These are phyloP conservation scores for Coremacera marginata DNA, from an alignment of 2,888 invertebrate species.

Conservation along the genomic window DNA sequence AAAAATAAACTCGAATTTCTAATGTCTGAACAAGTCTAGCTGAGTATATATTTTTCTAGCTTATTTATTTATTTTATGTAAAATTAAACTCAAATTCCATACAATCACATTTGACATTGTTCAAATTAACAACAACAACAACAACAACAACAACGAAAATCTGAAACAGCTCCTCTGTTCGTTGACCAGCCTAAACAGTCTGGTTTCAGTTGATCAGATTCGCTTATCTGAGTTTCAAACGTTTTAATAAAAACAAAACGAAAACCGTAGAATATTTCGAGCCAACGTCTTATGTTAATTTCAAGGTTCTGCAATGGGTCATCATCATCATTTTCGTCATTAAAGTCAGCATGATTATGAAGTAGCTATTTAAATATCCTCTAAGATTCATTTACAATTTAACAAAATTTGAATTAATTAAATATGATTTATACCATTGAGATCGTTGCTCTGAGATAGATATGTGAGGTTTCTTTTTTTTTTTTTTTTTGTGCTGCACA, in stretches of 20 bases:
- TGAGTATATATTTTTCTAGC: too few relatives aligned
- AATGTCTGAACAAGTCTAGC: too few relatives aligned
- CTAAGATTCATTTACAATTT: too few relatives aligned
- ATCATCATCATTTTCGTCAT: conserved; percentile 48
- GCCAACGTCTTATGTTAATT: conserved; percentile 58
- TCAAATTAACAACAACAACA: background rate
- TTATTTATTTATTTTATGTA: too few relatives aligned
- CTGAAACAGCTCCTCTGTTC: background rate
- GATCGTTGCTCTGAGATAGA: conserved; percentile 6
- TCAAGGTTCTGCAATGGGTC: conserved; percentile 61
- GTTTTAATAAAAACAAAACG: background rate
- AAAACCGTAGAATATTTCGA: conserved; percentile 48
- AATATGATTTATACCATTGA: background rate
- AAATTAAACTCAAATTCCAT: too few relatives aligned
- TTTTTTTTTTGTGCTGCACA: background rate
- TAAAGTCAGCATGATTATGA: background rate
- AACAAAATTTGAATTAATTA: too few relatives aligned
- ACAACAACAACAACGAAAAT: background rate
- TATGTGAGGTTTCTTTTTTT: background rate
- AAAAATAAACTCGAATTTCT: too few relatives aligned
- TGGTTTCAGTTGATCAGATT: background rate
- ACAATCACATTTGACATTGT: too few relatives aligned
- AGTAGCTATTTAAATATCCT: background rate
- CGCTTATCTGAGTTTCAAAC: background rate
- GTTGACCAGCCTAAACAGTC: background rate